Base-by-base conservation (phyloP, 2,113 vertebrate species). In the Rhea pennata region DNA sequence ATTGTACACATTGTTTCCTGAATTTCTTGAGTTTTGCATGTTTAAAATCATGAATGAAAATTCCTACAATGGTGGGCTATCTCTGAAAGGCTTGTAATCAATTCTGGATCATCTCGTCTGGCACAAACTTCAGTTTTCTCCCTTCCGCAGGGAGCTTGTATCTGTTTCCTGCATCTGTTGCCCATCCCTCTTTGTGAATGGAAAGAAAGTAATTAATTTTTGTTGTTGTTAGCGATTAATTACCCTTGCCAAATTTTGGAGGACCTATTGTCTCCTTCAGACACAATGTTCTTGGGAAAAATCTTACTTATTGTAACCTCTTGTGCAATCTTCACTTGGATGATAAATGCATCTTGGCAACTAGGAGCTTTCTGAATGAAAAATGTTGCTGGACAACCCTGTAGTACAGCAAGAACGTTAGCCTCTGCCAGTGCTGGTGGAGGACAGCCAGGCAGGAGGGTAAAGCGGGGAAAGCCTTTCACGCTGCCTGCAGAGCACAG, bases 121-220 rank as follows among this genome's bases (percentile, higher is more conserved):
- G 82, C 91, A 69, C 42, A 26, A 87, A n/a, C 51, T 77, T 82
- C 39, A 74, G 58, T 59, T 94, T 78, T 69, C 90, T 92, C n/a
- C 44, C 84, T 97, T 95, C 78, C 75, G 21, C 53, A 54, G 71
- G 59, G 87, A 94, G 78, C 80, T 75, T 91, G 31, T 95, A 95
- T 96, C 97, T 95, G 78, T 91, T 98, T 97, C 92, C 96, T 96
- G 92, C 93, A 97, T 97, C 96, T 96, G 94, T 95, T 1, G 8
- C 65, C 91, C 56, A 39, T 93, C 97, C 69, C 94, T 91, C 88
- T 90, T 85, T 87, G 65, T 97, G 95, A 95, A 97, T 97, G 90
- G 91, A 87, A 94, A 96, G 82, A 81, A 74, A 84, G 85, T 62
- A 82, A 75, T 94, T 58, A 80, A 33, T 95, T 92, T 95, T 65